Percentiles rank a stretch among this genome's conserved stretches.
phyloP scores from a whole-genome alignment of 2,797 vertebrate species.

The Pelochelys cantorii region DNA sequence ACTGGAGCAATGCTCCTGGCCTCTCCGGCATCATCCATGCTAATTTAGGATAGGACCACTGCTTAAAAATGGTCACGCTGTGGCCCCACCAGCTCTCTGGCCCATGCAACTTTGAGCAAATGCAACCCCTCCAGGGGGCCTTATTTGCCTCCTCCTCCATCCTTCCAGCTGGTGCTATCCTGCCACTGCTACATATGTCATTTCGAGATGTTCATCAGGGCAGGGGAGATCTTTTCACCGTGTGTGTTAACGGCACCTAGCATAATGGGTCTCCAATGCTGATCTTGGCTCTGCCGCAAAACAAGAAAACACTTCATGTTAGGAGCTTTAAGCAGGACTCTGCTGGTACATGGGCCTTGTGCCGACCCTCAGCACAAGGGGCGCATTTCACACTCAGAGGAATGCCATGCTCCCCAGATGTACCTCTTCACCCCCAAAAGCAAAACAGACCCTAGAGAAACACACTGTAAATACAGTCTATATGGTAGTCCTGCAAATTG shows the following conservation, averaged over 20 bases:
- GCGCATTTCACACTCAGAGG: not conserved
- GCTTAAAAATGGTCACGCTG: not conserved
- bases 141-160: accelerated
- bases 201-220: not conserved
- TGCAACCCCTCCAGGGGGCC: not conserved
- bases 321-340: not conserved
- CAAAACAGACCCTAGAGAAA: not conserved
- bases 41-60: not conserved
- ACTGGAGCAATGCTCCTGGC: not conserved
- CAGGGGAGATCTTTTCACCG: not conserved
- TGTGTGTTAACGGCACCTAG: not conserved
- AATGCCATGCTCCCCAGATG: constrained; percentile 35
- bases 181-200: not conserved
- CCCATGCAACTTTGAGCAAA: not conserved
- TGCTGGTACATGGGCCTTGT: accelerated
- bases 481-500: constrained; percentile 50
- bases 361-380: not conserved
- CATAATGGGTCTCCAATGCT: not conserved
- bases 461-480: constrained; percentile 54
- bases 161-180: not conserved
- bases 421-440: constrained; percentile 52
- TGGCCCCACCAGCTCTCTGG: not conserved
- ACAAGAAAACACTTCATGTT: not conserved
- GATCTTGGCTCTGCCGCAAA: not conserved
- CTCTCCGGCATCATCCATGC: not conserved